Base-by-base conservation (phyloP, 1,140 invertebrate genomes). In the Sarcophaga bullata region DNA sequence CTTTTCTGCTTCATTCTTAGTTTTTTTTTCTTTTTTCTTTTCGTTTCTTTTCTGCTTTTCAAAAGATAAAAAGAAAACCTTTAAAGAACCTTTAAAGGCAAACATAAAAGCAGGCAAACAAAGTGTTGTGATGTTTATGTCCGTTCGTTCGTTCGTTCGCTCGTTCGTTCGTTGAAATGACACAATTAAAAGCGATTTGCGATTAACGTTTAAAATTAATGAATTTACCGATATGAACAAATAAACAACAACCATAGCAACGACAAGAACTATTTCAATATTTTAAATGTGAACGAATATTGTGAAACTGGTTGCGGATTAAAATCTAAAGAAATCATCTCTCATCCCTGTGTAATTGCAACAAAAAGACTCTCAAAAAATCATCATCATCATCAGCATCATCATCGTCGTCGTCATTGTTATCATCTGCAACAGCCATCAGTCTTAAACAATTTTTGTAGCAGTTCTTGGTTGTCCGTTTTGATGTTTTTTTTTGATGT, bases 301-400 rank as follows among this genome's bases (percentile, higher is more conserved):
- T 68, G 17, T 68, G 17, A 68, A 68, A 68, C 62, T 17, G 8
- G 62, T 25, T 68, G 17, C 19, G 62, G 62, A 19, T 68, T 68
- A 68, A 17, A 17, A 9, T 68, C 62, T 7, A 19, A 68, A 68
- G 10, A 68, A 62, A 62, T 15, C 25, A 62, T 15, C 54, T 15
- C 54, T 6, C 54, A 62, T 62, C 62, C 62, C 62, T 68, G 62
- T 68, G n/a, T 68, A 68, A 68, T 68, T 68, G 62, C 17, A 9
- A 19, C 6, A 25, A 52, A 10, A 52, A 52, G 1, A 37, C 4
- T 37, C 25, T 37, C 25, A 37, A 37, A 37, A n/a, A 37, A 37
- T 37, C 25, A 37, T 37, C 25, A 37, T 1, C 25, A 37, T 37
- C 25, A 37, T 37, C 25, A 37, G 25, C 25, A 37, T 37, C 25